Conservation (phyloP, 2,113 vertebrate genomes). For the Siniperca knerii region DNA sequence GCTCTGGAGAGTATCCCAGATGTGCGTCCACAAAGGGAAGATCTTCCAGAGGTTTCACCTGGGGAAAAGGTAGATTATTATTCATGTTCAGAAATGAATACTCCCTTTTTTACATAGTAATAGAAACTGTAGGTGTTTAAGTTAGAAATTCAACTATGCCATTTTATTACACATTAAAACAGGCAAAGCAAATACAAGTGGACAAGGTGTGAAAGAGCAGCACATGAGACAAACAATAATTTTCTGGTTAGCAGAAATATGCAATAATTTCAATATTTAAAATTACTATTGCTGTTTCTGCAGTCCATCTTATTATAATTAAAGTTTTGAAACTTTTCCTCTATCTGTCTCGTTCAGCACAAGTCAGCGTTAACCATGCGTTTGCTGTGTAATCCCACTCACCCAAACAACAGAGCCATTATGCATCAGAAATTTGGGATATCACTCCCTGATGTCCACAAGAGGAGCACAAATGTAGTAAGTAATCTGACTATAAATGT, state of each 20-base stretch:
- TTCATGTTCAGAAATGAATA: not conserved
- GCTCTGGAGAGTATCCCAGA: slow-evolving; percentile 71
- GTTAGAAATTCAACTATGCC: not conserved
- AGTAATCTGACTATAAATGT: slow-evolving; percentile 70
- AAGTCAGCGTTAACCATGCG: slow-evolving; percentile 82
- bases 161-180: not conserved
- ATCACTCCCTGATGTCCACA: slow-evolving; percentile 83
- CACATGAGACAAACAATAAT: not conserved
- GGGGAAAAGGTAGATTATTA: slow-evolving; percentile 83
- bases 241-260: not conserved
- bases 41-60: slow-evolving; percentile 40
- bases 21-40: slow-evolving; percentile 37
- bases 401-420: slow-evolving; percentile 75
- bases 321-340: slow-evolving; percentile 37
- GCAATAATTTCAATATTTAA: not conserved
- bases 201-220: not conserved
- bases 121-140: not conserved
- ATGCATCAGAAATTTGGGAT: slow-evolving; percentile 81
- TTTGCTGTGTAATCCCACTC: slow-evolving; percentile 80
- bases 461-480: slow-evolving; percentile 81
- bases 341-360: slow-evolving; percentile 72
- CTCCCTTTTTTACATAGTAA: not conserved
- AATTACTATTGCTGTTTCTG: not conserved
- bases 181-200: not conserved
- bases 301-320: not conserved